These are phyloP conservation scores for Dioctria rufipes DNA, from an alignment of 2,888 invertebrate genomes.

Conservation along the genomic window DNA sequence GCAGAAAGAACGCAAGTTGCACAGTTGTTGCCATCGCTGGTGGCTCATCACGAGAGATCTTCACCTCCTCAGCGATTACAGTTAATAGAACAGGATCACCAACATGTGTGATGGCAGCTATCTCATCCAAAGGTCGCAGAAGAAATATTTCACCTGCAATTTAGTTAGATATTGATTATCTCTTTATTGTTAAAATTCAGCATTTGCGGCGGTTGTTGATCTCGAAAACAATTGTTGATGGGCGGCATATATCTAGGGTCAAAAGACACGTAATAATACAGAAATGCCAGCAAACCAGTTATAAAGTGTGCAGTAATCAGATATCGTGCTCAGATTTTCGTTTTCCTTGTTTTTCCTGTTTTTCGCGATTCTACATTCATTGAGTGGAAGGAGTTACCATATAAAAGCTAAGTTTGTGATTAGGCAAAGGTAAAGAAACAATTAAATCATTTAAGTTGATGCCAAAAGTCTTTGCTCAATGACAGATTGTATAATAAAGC, in stretches of 20 bases:
- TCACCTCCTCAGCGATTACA: conserved; percentile 89
- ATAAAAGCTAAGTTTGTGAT: neutral
- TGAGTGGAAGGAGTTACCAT: neutral
- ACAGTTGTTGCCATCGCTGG: conserved; percentile 87
- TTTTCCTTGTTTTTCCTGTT: conserved; percentile 17
- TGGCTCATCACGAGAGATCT: conserved; percentile 80
- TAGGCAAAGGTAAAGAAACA: conserved; percentile 27
- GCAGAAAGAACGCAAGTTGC: conserved; percentile 86
- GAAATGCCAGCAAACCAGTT: conserved; percentile 49
- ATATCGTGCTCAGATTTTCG: conserved; percentile 34
- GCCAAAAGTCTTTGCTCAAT: conserved; percentile 6
- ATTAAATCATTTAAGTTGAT: conserved; percentile 18
- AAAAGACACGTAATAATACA: conserved; percentile 15
- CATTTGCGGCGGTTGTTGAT: neutral
- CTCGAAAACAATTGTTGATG: neutral
- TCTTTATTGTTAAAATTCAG: conserved; percentile 17
- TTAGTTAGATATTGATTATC: conserved; percentile 57
- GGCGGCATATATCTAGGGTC: neutral
- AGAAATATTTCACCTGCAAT: conserved; percentile 79
- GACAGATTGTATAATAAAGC: conserved; percentile 16
- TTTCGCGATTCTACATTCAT: conserved; percentile 45
- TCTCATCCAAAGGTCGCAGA: conserved; percentile 82
- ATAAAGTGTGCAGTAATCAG: conserved; percentile 30
- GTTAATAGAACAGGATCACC: conserved; percentile 88
- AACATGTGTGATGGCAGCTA: conserved; percentile 85